Evolutionary conservation across 2,797 vertebrate species (phyloP), one percentile per base, ranked within the genome.

Genomic region (Silurus aristotelis): DNA sequence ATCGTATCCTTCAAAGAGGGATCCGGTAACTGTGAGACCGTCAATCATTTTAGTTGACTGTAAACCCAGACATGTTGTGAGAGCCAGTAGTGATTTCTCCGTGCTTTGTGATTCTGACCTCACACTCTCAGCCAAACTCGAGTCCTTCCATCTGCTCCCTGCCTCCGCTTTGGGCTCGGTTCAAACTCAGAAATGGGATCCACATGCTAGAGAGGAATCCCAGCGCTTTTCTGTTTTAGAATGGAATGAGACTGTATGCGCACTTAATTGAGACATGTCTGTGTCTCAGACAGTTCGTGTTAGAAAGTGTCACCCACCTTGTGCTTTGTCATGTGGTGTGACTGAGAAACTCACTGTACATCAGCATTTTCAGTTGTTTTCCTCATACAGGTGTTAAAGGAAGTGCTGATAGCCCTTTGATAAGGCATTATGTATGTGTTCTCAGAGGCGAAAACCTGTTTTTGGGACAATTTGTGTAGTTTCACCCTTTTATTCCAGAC

Each of bases 131-230:
- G 84, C 84, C 73, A 76, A 83, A 87, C 56, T 83, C 68, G 67
- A 89, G 83, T 80, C 79, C 73, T 80, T 88, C 89, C 87, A 88
- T 89, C 85, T 89, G 89, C 68, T 89, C 7, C 67, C 80, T 88
- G 87, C 85, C 87, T 88, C 75, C 84, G 38, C 82, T 88, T 84
- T 88, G 84, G 82, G 70, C 83, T 61, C 73, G 22, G 73, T 71
- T 88, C 82, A 86, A 75, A 79, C 80, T 70, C 85, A 79, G 79
- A 80, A 88, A 86, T 84, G 70, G 85, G 89, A 88, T 82, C 71
- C 87, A 82, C 72, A 64, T 88, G 85, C 72, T 60, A 8, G 77
- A 75, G 64, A 87, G 56, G 87, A 81, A 83, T 87, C 76, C 27
- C 86, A 80, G 60, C 25, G 25, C 86, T 52, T 60, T 80, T 83